A percentile compares a stretch with the other conserved stretches of the same genome.
Conservation (phyloP, 2,888 invertebrate genomes). For the Nipponacmea schrenckii region DNA sequence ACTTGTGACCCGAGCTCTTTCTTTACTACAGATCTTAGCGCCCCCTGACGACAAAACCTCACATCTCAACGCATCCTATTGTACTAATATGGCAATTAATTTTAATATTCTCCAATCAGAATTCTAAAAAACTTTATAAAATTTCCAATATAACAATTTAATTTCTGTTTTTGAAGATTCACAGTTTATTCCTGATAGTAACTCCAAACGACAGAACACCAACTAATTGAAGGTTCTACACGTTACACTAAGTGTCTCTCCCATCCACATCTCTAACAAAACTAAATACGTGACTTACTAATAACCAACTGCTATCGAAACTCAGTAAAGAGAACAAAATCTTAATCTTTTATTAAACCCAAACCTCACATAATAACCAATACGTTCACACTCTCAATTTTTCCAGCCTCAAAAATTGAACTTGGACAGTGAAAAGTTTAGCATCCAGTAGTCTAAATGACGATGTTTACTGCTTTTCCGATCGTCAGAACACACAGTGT, state of each 20-base stretch:
- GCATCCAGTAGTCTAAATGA: neutral
- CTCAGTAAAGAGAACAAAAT: neutral
- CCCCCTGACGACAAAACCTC: conserved; percentile 7
- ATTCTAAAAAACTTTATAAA: neutral
- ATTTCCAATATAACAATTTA: too few species aligned
- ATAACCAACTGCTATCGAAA: neutral
- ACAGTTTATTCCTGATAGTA: too few species aligned
- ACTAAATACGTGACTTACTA: neutral
- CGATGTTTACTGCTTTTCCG: neutral
- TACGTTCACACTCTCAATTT: neutral
- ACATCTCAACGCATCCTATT: conserved; percentile 7
- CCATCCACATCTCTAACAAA: too few species aligned
- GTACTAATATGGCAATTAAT: neutral
- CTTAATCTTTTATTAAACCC: neutral
- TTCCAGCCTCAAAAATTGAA: neutral
- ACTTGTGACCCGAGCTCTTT: neutral
- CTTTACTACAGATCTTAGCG: conserved; percentile 7
- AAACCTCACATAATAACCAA: neutral
- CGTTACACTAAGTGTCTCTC: too few species aligned
- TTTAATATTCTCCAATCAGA: neutral
- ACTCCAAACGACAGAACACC: too few species aligned
- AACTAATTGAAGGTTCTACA: too few species aligned
- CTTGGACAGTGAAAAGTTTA: neutral
- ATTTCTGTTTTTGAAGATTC: too few species aligned
- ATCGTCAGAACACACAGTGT: neutral